A percentile compares a stretch with the other conserved stretches of the same genome.
These are phyloP conservation scores for Trachemys scripta DNA, from an alignment of 2,113 vertebrate genomes.

Conservation along the genomic window DNA sequence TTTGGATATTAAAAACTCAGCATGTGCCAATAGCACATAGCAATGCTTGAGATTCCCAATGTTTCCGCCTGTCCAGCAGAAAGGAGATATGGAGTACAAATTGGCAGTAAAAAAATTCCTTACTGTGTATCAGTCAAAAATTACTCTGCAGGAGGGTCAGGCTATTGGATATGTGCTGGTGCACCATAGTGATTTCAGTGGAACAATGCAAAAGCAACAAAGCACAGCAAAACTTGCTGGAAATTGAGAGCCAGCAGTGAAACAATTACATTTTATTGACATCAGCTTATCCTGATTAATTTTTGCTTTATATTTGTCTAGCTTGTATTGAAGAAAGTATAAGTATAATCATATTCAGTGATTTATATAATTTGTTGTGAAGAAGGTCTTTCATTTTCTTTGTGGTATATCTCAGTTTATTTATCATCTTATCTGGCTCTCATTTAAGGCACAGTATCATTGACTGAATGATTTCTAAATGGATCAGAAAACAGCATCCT, in stretches of 20 bases:
- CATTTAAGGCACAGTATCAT: neutral
- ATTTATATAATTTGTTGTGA: neutral
- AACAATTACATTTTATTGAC: slow-evolving; percentile 21
- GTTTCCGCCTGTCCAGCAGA: neutral
- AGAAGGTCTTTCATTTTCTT: neutral
- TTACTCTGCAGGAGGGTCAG: neutral
- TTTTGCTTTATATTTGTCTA: slow-evolving; percentile 8
- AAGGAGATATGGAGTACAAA: neutral
- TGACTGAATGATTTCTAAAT: neutral
- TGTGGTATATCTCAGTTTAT: neutral
- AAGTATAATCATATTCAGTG: neutral
- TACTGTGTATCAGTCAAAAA: neutral
- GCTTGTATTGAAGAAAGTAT: neutral
- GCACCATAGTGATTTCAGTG: neutral
- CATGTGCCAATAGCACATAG: rapidly evolving
- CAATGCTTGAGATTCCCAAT: neutral
- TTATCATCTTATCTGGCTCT: neutral
- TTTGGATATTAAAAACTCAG: neutral
- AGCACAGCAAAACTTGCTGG: neutral
- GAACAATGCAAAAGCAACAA: neutral
- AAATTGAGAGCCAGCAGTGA: neutral
- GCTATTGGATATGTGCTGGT: neutral
- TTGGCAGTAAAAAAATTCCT: neutral
- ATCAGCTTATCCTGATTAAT: slow-evolving; percentile 24
- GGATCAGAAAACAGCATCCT: neutral